phyloP scores from a whole-genome alignment of 53 echinoderm and acorn worm species.

The Patiria pectinifera region DNA sequence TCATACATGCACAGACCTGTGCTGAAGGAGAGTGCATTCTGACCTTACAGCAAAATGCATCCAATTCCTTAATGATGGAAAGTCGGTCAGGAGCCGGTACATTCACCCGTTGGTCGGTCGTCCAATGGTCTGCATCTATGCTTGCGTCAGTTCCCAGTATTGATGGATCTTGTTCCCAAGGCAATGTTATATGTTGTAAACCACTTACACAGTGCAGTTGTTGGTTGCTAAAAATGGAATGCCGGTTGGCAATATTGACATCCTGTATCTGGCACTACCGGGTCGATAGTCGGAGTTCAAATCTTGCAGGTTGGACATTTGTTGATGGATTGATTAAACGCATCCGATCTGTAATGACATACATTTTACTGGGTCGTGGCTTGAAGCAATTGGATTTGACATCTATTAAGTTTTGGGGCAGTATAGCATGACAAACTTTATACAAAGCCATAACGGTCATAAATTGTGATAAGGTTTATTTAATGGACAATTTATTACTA shows the following conservation, averaged over 20 bases:
- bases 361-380: no score
- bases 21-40: not conserved
- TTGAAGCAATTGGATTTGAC: no score
- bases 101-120: not conserved
- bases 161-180: not conserved
- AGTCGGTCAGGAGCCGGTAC: not conserved
- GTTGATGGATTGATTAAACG: not conserved
- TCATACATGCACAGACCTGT: not conserved
- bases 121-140: not conserved
- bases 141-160: not conserved
- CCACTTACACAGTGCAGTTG: not conserved
- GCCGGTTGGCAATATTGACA: not conserved
- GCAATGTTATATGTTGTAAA: not conserved
- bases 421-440: no score
- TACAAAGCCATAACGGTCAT: no score
- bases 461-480: no score
- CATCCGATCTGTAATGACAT: no score
- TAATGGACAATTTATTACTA: no score
- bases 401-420: no score
- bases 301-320: not conserved
- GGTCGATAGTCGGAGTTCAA: not conserved
- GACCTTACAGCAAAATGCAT: constrained; percentile 5
- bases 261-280: not conserved
- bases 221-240: not conserved
- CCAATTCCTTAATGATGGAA: constrained; percentile 8